Evolutionary conservation across 2,888 invertebrate species (phyloP).

Genomic region (Euzetes globulus): DNA sequence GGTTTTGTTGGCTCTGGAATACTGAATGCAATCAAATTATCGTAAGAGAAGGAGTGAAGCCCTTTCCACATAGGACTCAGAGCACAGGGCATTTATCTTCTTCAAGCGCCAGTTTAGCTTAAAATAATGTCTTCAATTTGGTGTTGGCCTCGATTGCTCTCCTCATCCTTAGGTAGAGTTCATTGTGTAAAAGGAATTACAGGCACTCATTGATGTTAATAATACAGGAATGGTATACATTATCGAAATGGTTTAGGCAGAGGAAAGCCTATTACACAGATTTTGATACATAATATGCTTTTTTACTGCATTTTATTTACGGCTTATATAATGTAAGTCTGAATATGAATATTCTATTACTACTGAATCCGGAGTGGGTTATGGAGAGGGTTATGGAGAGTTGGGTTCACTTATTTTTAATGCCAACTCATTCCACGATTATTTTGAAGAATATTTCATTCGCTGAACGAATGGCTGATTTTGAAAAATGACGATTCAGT

Average conservation of each 20-base stretch:
- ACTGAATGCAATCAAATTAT: constrained; percentile 18
- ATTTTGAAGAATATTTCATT: background rate
- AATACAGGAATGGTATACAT: constrained; percentile 18
- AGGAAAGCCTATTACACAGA: constrained; percentile 7
- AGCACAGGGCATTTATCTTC: constrained; percentile 11
- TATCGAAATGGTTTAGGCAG: background rate
- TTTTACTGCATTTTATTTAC: background rate
- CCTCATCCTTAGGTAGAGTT: constrained; percentile 3
- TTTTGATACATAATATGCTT: background rate
- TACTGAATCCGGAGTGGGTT: too few species aligned
- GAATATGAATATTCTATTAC: constrained; percentile 13
- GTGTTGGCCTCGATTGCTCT: constrained; percentile 20
- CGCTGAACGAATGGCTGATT: too few species aligned
- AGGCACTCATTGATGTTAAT: constrained; percentile 7
- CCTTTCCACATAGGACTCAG: background rate
- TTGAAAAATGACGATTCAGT: too few species aligned
- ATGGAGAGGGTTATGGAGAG: too few species aligned
- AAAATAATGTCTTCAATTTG: constrained; percentile 14
- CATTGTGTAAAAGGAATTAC: background rate
- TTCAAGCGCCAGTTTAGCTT: background rate
- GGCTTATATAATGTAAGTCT: background rate
- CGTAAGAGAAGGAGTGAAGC: background rate
- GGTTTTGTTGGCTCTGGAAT: background rate
- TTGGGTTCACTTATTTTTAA: background rate
- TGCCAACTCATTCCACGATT: background rate